phyloP scores from a whole-genome alignment of 2,888 invertebrate genomes.

The Acleris emargana region DNA sequence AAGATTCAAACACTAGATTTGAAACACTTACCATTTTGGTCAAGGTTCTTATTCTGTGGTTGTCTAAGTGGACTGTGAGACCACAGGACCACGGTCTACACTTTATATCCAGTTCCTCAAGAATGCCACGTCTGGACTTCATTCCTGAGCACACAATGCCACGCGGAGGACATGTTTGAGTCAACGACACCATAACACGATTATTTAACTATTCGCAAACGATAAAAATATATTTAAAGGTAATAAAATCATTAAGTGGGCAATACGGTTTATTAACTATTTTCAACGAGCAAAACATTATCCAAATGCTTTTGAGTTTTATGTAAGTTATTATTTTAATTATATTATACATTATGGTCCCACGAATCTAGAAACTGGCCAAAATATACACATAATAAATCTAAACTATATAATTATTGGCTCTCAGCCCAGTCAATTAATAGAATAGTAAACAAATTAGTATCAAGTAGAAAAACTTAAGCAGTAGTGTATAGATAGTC shows the following conservation, averaged over 20 bases:
- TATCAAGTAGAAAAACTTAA: too few relatives aligned
- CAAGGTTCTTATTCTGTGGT: conserved; percentile 61
- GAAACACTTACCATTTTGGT: conserved; percentile 65
- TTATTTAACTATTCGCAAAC: conserved; percentile 26
- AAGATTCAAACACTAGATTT: neutral
- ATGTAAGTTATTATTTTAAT: too few relatives aligned
- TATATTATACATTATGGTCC: too few relatives aligned
- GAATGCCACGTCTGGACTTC: conserved; percentile 78
- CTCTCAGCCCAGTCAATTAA: too few relatives aligned
- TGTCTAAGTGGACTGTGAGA: conserved; percentile 65
- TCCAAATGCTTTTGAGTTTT: too few relatives aligned
- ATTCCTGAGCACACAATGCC: conserved; percentile 70
- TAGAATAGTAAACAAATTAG: too few relatives aligned
- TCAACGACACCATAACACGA: conserved; percentile 61
- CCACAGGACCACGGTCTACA: conserved; percentile 63
- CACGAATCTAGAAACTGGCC: too few relatives aligned
- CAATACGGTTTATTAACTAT: too few relatives aligned
- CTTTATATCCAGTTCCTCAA: conserved; percentile 78
- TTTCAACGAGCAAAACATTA: too few relatives aligned
- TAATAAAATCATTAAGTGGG: neutral
- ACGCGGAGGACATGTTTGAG: conserved; percentile 61
- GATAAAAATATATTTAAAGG: neutral
- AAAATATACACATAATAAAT: too few relatives aligned
- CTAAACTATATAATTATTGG: too few relatives aligned
- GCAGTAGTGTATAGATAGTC: neutral